phyloP scores from a whole-genome alignment of 2,113 vertebrate genomes.

The Eretmochelys imbricata region DNA sequence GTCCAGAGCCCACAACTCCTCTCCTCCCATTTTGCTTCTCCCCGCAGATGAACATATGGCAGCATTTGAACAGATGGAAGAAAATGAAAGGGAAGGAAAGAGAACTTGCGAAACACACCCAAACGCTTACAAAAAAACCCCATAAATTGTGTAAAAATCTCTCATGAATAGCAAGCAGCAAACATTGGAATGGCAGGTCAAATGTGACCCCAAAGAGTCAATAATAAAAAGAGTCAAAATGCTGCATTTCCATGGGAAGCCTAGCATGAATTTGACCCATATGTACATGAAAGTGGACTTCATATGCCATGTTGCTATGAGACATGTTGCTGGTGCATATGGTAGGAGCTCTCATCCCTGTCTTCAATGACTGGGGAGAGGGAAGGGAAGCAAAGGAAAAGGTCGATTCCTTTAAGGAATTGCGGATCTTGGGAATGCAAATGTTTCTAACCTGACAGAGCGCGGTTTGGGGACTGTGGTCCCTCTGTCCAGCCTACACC shows the following conservation, averaged over 20 bases:
- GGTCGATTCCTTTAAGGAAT: not conserved
- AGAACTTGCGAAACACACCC: conserved; percentile 50
- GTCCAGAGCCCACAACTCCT: not conserved
- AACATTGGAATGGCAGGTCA: not conserved
- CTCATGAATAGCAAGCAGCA: not conserved
- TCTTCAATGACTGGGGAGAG: not conserved
- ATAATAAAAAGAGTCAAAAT: conserved; percentile 40
- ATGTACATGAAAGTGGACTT: not conserved
- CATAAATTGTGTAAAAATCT: not conserved
- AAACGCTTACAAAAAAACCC: conserved; percentile 26
- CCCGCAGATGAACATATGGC: not conserved
- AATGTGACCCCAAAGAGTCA: conserved; percentile 14
- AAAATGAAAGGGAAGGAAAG: not conserved
- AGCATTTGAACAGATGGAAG: conserved; percentile 21
- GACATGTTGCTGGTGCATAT: conserved; percentile 32
- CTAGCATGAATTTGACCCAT: not conserved
- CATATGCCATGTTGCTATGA: conserved; percentile 17
- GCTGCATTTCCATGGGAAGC: conserved; percentile 55
- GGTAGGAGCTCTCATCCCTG: not conserved
- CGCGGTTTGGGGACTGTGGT: accelerated
- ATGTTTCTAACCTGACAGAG: not conserved
- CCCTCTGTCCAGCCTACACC: not conserved
- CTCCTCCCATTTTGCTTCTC: not conserved
- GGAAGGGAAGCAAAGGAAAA: not conserved
- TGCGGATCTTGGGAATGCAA: not conserved